Percentiles rank a stretch among this genome's conserved stretches.
phyloP scores from a whole-genome alignment of 2,113 vertebrate species.

The Dasypus novemcinctus region DNA sequence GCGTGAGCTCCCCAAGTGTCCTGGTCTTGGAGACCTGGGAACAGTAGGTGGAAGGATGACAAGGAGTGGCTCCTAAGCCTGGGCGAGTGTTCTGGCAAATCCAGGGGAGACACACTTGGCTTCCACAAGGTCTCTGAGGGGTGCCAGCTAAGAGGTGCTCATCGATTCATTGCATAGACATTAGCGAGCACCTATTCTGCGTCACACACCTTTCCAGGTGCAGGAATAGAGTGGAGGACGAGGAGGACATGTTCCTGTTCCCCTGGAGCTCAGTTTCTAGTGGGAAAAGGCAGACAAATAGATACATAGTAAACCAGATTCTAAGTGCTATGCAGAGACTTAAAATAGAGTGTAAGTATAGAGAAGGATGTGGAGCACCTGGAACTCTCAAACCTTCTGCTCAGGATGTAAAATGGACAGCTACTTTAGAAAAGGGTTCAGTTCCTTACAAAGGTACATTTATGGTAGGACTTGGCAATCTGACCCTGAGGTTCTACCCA shows the following conservation, averaged over 20 bases:
- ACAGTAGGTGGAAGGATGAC: background rate
- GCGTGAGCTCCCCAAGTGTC: background rate
- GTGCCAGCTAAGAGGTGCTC: background rate
- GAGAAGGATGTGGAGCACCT: fast-evolving
- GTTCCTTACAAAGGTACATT: background rate
- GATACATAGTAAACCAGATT: background rate
- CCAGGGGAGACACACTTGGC: background rate
- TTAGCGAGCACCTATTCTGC: background rate
- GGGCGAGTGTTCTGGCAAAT: background rate
- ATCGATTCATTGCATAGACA: background rate
- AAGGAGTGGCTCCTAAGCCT: too few relatives aligned
- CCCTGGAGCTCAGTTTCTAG: background rate
- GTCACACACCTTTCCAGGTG: background rate
- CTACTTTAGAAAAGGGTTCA: background rate
- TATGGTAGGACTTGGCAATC: background rate
- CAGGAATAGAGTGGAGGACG: background rate
- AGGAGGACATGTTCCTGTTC: background rate
- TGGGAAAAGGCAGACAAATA: background rate
- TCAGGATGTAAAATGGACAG: too few relatives aligned
- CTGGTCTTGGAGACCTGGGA: background rate
- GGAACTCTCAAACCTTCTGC: fast-evolving
- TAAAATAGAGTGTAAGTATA: background rate
- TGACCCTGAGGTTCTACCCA: background rate
- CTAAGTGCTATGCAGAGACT: background rate
- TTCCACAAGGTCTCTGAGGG: background rate